Conservation (phyloP, 2,113 vertebrate species). For the Melanerpes formicivorus region DNA sequence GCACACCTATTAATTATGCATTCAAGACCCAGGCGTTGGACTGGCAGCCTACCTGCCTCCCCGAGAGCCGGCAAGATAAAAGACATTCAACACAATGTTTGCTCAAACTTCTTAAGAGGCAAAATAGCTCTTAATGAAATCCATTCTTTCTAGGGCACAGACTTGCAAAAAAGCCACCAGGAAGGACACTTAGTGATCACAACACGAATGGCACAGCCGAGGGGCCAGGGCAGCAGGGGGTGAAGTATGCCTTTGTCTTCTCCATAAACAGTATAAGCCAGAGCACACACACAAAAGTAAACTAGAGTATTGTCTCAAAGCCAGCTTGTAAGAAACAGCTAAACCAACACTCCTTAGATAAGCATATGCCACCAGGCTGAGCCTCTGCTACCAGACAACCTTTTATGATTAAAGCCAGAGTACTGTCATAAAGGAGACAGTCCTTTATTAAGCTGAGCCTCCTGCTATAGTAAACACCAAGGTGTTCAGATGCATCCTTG, state of each 20-base stretch:
- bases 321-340: not conserved
- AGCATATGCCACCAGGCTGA: slow-evolving; percentile 3
- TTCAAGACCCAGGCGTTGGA: slow-evolving; percentile 15
- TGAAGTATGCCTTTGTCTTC: not conserved
- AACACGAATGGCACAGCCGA: not conserved
- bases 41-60: not conserved
- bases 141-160: slow-evolving; percentile 37
- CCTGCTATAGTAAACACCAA: not conserved
- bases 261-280: not conserved
- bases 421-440: not conserved
- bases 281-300: not conserved
- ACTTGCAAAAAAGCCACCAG: not conserved
- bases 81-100: not conserved
- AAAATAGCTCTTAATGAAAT: slow-evolving; percentile 57
- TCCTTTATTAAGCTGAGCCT: not conserved
- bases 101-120: not conserved
- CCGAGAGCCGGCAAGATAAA: slow-evolving; percentile 44
- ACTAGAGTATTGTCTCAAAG: not conserved
- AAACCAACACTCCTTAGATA: slow-evolving; percentile 17
- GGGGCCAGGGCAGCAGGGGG: slow-evolving; percentile 1
- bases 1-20: slow-evolving; percentile 62
- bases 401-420: not conserved
- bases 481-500: not conserved
- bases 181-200: not conserved
- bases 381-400: not conserved